Evolutionary conservation across 53 echinoderm and acorn worm species (phyloP), one percentile per base, ranked within the genome.

Genomic region (Echinarachnius parma): DNA sequence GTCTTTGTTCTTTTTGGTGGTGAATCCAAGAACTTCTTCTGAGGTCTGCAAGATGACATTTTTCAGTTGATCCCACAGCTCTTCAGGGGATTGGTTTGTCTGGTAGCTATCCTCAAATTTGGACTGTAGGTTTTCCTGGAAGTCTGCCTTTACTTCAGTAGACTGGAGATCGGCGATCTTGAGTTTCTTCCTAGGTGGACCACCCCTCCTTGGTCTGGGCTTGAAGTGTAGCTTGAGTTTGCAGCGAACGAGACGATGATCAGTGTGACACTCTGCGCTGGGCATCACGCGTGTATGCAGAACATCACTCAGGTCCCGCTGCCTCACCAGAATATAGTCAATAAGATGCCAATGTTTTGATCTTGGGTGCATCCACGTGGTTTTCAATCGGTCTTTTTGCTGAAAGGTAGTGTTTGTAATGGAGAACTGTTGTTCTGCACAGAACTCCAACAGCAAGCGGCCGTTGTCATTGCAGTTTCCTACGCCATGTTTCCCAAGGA

Each of bases 401-500:
- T 80, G 75, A 23, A 85, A 85, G 31, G 59, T 39, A 19, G 85
- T 85, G 55, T 78, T 74, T 19, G 69, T 68, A 29, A 68, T 32
- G 8, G 20, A 10, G 2, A 60, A 24, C 18, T 46, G 46, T 11
- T 15, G 26, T 8, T 76, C 60, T 46, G 61, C 18, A 47, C 77
- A 76, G 32, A 76, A 61, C 21, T 76, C 64, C 15, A 78, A 20
- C 35, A 78, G 34, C 7, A 78, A 39, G 25, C 53, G 52, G 10
- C 78, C 78, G 64, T 64, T 78, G 78, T 48, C 49, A 32, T 62
- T 77, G 35, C 63, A 63, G 22, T 78, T 62, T 2, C 78, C 64
- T 21, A 63, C 64, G 14, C 78, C 78, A 28, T 63, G 64, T 32
- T 33, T 31, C 10, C 78, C 54, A 35, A 75, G 34, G 42, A 77